Base-by-base conservation (phyloP, 2,113 vertebrate genomes). In the Paraplagusia blochii region DNA sequence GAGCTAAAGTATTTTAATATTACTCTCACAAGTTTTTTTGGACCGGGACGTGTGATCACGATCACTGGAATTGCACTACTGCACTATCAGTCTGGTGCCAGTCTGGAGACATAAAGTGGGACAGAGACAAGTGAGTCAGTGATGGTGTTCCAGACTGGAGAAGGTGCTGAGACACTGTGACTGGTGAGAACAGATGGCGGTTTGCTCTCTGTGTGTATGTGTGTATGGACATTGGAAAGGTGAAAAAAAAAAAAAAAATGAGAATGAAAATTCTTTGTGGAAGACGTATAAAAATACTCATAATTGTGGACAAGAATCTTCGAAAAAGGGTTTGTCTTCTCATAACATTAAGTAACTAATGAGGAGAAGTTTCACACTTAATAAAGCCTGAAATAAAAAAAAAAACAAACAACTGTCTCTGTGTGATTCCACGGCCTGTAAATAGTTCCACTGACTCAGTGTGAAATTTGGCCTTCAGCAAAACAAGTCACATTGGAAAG, bases 121-220 rank as follows among this genome's bases (percentile, higher is more conserved):
- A 46, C 43, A 69, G 2, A 59, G 33, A 56, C 44, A 53, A 40
- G 42, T 59, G 51, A 65, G 68, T 51, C 73, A 58, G 52, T 76
- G 72, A 81, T 82, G 72, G 75, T 45, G 43, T 79, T 66, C 50
- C 74, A 70, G 66, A 66, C 79, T 77, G 53, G 63, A 60, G 73
- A 68, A 71, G 47, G 72, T 84, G 80, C 84, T 76, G 82, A 72
- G 74, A 73, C 76, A 85, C 77, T 70, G 82, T 82, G 73, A 79
- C 82, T 83, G 79, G 76, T 69, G 79, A 79, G 80, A 85, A 74
- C 86, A 87, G 85, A 88, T 84, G 87, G 84, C 62, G 43, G 63
- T 65, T 69, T 38, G 36, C 51, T 8, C 59, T 50, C 69, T 40
- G 42, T 53, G 61, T 39, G 63, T 29, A 22, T 33, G 17, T 44